Conservation (phyloP, 2,888 invertebrate genomes). For the Deroplatys truncata region DNA sequence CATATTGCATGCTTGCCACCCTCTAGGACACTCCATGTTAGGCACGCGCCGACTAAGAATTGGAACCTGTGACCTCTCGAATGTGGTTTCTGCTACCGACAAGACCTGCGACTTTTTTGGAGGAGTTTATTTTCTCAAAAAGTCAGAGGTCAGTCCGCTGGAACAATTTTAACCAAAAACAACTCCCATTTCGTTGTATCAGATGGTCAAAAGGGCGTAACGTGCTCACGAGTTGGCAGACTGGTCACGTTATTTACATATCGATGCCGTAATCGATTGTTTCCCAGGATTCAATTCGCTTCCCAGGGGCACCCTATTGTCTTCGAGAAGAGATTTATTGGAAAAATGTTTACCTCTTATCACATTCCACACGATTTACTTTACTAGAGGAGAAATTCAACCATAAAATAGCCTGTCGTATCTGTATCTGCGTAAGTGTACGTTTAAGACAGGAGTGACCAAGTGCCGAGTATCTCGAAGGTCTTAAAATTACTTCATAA, state of each 20-base stretch:
- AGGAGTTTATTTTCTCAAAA: not conserved
- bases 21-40: not conserved
- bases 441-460: not conserved
- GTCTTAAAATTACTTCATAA: too few species aligned
- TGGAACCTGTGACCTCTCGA: not conserved
- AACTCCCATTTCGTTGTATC: not conserved
- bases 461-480: not conserved
- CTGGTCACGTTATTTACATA: not conserved
- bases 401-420: not conserved
- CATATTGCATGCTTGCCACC: too few species aligned
- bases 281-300: not conserved
- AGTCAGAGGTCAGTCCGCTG: not conserved
- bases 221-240: not conserved
- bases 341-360: not conserved
- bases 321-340: not conserved
- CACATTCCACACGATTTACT: not conserved
- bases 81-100: not conserved
- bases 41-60: not conserved
- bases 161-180: not conserved
- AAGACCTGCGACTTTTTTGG: not conserved
- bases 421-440: not conserved
- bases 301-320: not conserved
- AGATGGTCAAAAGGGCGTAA: not conserved
- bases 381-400: not conserved
- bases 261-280: not conserved